Evolutionary conservation across 2,888 invertebrate species (phyloP).

Genomic region (Platycheirus rosarum): DNA sequence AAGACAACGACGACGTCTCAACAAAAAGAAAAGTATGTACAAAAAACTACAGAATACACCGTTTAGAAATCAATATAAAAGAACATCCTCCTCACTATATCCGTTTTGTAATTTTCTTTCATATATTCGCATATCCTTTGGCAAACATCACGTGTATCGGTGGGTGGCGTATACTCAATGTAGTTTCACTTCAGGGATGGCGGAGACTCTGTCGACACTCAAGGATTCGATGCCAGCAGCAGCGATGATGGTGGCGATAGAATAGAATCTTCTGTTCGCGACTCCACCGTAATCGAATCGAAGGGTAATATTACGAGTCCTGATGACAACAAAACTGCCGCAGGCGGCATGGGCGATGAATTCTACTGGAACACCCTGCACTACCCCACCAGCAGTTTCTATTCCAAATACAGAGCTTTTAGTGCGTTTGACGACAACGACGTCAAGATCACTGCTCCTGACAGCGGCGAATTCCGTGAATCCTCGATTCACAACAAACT

Average conservation of each 20-base stretch:
- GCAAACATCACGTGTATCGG: constrained; percentile 35
- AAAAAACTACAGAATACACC: constrained; percentile 18
- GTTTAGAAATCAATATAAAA: constrained; percentile 59
- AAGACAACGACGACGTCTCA: not conserved
- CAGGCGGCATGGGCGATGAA: constrained; percentile 60
- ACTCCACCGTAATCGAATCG: constrained; percentile 46
- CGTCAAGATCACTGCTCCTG: not conserved
- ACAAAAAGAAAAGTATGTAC: constrained; percentile 30
- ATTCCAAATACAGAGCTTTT: not conserved
- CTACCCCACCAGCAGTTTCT: constrained; percentile 35
- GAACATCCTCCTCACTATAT: constrained; percentile 51
- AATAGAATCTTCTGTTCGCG: constrained; percentile 47
- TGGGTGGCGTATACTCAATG: constrained; percentile 3
- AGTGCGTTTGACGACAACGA: constrained; percentile 16
- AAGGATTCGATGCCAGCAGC: constrained; percentile 5
- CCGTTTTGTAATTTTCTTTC: constrained; percentile 53
- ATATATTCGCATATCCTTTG: constrained; percentile 43
- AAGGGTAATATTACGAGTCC: constrained; percentile 46
- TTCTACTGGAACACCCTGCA: constrained; percentile 59
- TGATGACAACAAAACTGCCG: constrained; percentile 29
- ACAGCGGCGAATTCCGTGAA: not conserved
- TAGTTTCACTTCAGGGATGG: constrained; percentile 21
- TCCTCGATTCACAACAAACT: not conserved
- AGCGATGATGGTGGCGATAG: constrained; percentile 11
- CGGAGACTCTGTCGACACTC: constrained; percentile 19